These are phyloP conservation scores for Acanthis flammea DNA, from an alignment of 2,797 vertebrate species.

Conservation along the genomic window DNA sequence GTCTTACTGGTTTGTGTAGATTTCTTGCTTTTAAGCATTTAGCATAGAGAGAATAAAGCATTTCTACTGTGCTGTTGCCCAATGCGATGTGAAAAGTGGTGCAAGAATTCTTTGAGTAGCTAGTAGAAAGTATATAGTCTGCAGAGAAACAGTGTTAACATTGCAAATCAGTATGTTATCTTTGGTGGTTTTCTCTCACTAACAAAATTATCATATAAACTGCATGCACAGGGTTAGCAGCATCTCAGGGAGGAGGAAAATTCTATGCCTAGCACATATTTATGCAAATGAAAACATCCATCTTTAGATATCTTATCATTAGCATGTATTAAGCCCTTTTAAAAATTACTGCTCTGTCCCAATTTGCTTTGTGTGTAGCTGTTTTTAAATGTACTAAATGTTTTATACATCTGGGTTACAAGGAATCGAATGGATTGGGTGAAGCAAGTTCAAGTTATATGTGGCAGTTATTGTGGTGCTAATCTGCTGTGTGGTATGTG, in stretches of 20 bases:
- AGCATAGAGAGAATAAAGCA: background rate
- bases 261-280: background rate
- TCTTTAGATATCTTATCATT: background rate
- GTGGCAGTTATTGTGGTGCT: background rate
- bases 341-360: background rate
- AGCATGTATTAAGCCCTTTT: background rate
- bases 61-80: background rate
- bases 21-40: background rate
- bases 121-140: background rate
- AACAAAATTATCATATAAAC: conserved; percentile 6
- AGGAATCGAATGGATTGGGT: background rate
- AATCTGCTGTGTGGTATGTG: background rate
- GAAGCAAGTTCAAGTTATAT: background rate
- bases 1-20: background rate
- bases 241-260: background rate
- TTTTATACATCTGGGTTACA: background rate
- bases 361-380: background rate
- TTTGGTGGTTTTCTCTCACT: background rate
- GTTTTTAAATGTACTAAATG: background rate
- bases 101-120: background rate
- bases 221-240: background rate
- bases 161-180: background rate
- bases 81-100: background rate
- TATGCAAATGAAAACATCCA: conserved; percentile 31
- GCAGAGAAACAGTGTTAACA: background rate